Evolutionary conservation across 1,140 invertebrate species (phyloP).

Genomic region (Sweltsa coloradensis): DNA sequence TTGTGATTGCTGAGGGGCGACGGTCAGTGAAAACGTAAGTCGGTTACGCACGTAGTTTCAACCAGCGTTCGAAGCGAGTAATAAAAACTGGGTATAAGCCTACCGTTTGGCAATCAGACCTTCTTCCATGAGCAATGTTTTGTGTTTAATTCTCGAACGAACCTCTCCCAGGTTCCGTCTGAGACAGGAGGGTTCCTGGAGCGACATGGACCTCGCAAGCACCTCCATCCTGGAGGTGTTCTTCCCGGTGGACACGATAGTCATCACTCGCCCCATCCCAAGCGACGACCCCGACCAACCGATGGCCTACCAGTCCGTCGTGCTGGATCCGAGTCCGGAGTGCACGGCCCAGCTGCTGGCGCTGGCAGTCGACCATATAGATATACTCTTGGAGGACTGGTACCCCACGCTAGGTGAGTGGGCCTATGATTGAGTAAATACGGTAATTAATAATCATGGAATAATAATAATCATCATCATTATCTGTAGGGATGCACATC

Average conservation of each 20-base stretch:
- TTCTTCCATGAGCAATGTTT: too few relatives aligned
- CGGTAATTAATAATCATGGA: too few relatives aligned
- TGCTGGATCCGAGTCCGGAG: conserved; percentile 59
- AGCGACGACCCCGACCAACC: conserved; percentile 34
- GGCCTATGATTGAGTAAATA: too few relatives aligned
- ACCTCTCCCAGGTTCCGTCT: conserved; percentile 64
- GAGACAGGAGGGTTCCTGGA: conserved; percentile 72
- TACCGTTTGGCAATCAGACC: too few relatives aligned
- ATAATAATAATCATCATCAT: too few relatives aligned
- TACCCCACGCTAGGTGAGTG: conserved; percentile 70
- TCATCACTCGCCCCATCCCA: conserved; percentile 49
- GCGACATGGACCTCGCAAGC: conserved; percentile 65
- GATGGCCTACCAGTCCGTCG: conserved; percentile 51
- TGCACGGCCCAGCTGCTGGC: conserved; percentile 77
- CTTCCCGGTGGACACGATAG: conserved; percentile 64
- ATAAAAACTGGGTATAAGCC: too few relatives aligned
- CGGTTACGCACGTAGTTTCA: too few relatives aligned
- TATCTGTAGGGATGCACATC: too few relatives aligned
- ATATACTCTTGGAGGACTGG: conserved; percentile 96
- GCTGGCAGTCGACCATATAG: conserved; percentile 90
- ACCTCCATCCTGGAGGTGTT: conserved; percentile 81
- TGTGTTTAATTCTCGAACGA: too few relatives aligned
- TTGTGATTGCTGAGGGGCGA: too few relatives aligned
- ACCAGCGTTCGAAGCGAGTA: too few relatives aligned
- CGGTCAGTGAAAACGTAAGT: too few relatives aligned